Evolutionary conservation across 2,113 vertebrate species (phyloP), one percentile per base, ranked within the genome.

Genomic region (Nothoprocta pentlandii): DNA sequence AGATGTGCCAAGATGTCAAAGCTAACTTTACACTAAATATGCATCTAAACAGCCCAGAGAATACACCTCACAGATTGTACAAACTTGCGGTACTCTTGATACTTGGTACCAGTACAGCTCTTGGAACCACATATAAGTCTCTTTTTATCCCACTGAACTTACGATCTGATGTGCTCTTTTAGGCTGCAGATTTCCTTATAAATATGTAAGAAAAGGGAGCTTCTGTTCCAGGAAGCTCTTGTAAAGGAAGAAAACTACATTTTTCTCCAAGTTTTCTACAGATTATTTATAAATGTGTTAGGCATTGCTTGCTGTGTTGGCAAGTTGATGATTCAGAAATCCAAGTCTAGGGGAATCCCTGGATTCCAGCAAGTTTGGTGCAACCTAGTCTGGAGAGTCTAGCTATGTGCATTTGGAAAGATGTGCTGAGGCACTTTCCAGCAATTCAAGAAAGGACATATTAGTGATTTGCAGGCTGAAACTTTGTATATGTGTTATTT

Each of bases 241-340:
- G 42, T 44, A 69, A 67, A 64, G 85, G 85, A 92, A 80, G 71
- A 87, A 91, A 90, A 20, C 71, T 30, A 66, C 0, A 46, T 54
- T 95, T 95, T 94, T 14, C 88, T 79, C 49, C 3, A 39, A 85
- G 68, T 80, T 94, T 93, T 87, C 85, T 90, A 4, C 66, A 75
- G 87, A 61, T 95, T 85, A 91, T 95, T 94, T 96, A 73, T 91
- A 86, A 92, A 95, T 53, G 81, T 91, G 92, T 79, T 47, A 90
- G 85, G 68, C 79, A 95, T 94, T 2, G 30, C 80, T 85, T 75
- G 85, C 93, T 84, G 73, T 61, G 76, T 32, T 93, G 92, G 76
- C 90, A 85, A 75, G 79, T 76, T 68, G 47, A 25, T 90, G 92
- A 61, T 62, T 97, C 92, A 91, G 73, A 90, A 41, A 75, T 41